Percentiles rank a stretch among this genome's conserved stretches.
Evolutionary conservation across 2,113 vertebrate genomes (phyloP).

Genomic region (Lycocorax pyrrhopterus): DNA sequence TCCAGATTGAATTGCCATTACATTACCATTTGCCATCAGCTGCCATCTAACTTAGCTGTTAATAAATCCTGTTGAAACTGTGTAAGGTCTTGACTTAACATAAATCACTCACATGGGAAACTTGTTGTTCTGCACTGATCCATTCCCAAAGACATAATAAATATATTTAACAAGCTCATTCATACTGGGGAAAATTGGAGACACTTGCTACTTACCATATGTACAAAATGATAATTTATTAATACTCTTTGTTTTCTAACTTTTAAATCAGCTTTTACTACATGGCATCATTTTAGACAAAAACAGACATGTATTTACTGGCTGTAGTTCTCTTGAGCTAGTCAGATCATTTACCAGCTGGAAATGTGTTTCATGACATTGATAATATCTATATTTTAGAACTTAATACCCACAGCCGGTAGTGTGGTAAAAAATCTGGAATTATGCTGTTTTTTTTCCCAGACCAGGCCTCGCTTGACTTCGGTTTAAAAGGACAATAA

Average conservation of each 20-base stretch:
- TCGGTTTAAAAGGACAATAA: neutral
- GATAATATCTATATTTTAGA: neutral
- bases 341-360: neutral
- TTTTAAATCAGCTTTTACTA: neutral
- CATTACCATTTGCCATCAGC: neutral
- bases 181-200: neutral
- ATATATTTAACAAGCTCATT: conserved; percentile 11
- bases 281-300: neutral
- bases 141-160: neutral
- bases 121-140: neutral
- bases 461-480: neutral
- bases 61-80: neutral
- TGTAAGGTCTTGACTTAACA: neutral
- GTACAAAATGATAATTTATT: conserved; percentile 36
- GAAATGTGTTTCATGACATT: neutral
- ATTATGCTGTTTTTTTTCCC: neutral
- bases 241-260: neutral
- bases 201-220: neutral
- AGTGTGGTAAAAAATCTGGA: neutral
- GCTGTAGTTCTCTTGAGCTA: neutral
- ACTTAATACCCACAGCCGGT: neutral
- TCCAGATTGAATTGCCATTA: neutral
- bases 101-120: neutral
- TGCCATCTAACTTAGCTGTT: neutral
- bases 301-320: neutral